phyloP scores from a whole-genome alignment of 2,888 invertebrate genomes.

The Calameuta filiformis region DNA sequence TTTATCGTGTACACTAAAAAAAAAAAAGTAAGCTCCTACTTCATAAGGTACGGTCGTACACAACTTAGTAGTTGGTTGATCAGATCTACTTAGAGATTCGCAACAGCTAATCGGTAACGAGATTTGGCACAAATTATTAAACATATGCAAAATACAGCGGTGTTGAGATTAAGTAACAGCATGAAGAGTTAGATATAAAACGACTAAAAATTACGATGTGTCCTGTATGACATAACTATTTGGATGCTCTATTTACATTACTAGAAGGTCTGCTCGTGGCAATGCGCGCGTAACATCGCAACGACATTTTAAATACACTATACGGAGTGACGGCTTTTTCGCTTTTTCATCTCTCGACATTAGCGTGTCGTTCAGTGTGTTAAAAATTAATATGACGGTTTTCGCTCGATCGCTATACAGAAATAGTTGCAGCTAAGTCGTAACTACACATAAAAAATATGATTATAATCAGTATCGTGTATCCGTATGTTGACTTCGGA shows the following conservation, averaged over 20 bases:
- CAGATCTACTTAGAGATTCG: conserved; percentile 1
- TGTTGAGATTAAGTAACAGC: background rate
- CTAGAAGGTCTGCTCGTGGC: background rate
- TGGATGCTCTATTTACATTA: conserved; percentile 1
- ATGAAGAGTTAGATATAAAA: background rate
- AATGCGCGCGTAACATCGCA: background rate
- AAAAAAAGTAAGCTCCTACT: background rate
- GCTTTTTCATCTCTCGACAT: background rate
- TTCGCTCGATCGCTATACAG: background rate
- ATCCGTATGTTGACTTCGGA: background rate
- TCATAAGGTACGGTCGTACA: background rate
- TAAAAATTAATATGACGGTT: background rate
- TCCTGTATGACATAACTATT: background rate
- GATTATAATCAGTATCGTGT: background rate
- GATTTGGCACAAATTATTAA: background rate
- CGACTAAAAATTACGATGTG: background rate
- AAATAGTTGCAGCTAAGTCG: background rate
- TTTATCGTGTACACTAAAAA: background rate
- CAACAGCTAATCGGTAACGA: background rate
- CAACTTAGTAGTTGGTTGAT: background rate
- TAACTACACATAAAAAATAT: background rate
- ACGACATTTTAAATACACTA: background rate
- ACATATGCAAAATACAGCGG: background rate
- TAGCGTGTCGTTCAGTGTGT: background rate
- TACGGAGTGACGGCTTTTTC: background rate